Conservation (phyloP, 2,797 vertebrate genomes). For the Rousettus madagascariensis region DNA sequence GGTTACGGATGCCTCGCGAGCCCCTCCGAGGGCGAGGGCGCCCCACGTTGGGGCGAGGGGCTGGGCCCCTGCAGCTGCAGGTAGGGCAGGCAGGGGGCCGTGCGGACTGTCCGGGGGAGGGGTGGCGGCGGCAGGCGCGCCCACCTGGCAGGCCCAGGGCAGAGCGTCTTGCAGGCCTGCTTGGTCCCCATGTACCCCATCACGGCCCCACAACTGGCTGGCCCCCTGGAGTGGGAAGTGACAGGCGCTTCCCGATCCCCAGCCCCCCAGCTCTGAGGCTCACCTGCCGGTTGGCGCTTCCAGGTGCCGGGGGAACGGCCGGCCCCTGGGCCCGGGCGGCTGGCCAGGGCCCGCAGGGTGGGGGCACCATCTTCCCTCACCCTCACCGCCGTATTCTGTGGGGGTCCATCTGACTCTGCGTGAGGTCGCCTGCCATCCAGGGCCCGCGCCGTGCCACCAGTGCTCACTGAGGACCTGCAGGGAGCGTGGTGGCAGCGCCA, state of each 20-base stretch:
- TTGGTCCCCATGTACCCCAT: neutral
- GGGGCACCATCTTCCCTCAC: neutral
- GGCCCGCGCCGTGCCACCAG: neutral
- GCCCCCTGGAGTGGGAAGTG: neutral
- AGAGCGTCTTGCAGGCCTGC: neutral
- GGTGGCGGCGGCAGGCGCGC: accelerated
- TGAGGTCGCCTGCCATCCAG: neutral
- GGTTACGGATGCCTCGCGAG: neutral
- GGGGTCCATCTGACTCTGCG: too few relatives aligned
- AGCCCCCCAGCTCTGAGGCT: neutral
- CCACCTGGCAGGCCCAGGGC: neutral
- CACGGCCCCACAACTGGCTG: accelerated
- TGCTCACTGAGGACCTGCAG: accelerated
- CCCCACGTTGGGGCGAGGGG: neutral
- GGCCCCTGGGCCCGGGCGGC: accelerated
- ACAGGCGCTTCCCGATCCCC: accelerated
- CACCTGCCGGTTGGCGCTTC: accelerated
- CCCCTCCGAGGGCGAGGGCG: neutral
- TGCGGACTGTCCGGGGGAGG: neutral
- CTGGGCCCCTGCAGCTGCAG: neutral
- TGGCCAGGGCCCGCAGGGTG: accelerated
- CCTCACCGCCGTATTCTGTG: too few relatives aligned
- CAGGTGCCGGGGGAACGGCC: accelerated
- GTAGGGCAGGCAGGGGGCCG: too few relatives aligned
- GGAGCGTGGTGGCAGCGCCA: accelerated